Evolutionary conservation across 2,888 invertebrate species (phyloP).

Genomic region (Heliothis peltigera): DNA sequence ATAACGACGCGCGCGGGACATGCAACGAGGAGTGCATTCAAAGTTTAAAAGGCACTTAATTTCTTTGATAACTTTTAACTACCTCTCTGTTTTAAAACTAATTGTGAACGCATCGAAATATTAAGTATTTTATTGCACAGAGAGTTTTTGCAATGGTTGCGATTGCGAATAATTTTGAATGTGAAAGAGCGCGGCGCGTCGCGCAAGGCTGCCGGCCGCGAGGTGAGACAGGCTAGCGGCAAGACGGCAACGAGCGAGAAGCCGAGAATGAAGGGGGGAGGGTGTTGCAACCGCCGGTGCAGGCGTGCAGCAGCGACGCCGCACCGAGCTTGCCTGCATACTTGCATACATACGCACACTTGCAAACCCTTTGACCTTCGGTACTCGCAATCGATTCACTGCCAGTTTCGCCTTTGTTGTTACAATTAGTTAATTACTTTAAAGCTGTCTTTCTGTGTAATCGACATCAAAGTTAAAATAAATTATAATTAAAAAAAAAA

Average conservation of each 20-base stretch:
- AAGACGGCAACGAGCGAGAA: constrained; percentile 89
- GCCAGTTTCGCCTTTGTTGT: constrained; percentile 82
- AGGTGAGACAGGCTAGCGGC: constrained; percentile 90
- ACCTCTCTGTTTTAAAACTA: constrained; percentile 83
- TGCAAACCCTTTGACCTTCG: constrained; percentile 87
- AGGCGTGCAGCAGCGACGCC: constrained; percentile 90
- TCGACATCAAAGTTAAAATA: constrained; percentile 9
- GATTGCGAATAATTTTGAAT: constrained; percentile 90
- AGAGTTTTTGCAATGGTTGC: constrained; percentile 89
- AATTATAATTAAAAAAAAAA: not conserved
- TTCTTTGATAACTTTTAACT: constrained; percentile 77
- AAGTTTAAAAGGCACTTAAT: constrained; percentile 86
- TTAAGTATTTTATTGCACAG: constrained; percentile 88
- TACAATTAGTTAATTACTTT: constrained; percentile 73
- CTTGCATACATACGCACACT: constrained; percentile 88
- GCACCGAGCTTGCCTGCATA: constrained; percentile 89
- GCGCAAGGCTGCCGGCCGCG: constrained; percentile 90
- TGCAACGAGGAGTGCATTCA: constrained; percentile 91
- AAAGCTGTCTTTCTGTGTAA: constrained; percentile 40
- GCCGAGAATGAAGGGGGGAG: constrained; percentile 89
- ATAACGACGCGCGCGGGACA: constrained; percentile 94
- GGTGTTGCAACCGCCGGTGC: constrained; percentile 90
- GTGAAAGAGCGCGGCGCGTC: constrained; percentile 90
- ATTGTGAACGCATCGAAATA: constrained; percentile 82
- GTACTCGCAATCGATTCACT: constrained; percentile 87